phyloP scores from a whole-genome alignment of 2,797 vertebrate genomes.

The Alca torda region DNA sequence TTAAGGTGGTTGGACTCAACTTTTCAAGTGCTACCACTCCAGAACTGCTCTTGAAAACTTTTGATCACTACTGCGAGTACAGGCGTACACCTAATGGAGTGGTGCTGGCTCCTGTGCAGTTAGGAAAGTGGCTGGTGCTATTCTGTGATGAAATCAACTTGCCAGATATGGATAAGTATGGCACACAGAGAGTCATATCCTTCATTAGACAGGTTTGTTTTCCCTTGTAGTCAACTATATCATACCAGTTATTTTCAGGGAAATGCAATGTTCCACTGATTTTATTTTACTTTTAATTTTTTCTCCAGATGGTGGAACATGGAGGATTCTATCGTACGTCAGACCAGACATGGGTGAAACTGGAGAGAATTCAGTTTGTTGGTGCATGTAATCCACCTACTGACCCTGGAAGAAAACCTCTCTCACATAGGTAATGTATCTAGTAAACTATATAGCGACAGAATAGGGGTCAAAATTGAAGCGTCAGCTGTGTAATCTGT shows the following conservation, averaged over 20 bases:
- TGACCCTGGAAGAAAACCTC: slow-evolving; percentile 96
- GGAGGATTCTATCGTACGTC: slow-evolving; percentile 98
- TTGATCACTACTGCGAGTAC: slow-evolving; percentile 99
- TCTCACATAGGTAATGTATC: slow-evolving; percentile 88
- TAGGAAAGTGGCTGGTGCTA: slow-evolving; percentile 97
- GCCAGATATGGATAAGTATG: slow-evolving; percentile 99
- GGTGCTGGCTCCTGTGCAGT: slow-evolving; percentile 92
- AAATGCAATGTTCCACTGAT: not conserved
- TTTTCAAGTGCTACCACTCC: slow-evolving; percentile 98
- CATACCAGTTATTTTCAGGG: not conserved
- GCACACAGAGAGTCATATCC: slow-evolving; percentile 98
- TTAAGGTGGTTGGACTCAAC: slow-evolving; percentile 96
- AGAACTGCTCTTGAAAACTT: slow-evolving; percentile 96
- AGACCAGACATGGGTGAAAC: slow-evolving; percentile 98
- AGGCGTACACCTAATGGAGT: slow-evolving; percentile 94
- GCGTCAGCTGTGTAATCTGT: not conserved
- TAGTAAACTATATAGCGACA: not conserved
- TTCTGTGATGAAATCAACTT: slow-evolving; percentile 99
- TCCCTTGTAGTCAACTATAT: not conserved
- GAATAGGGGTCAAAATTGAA: not conserved
- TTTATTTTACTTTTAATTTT: not conserved
- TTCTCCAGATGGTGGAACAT: slow-evolving; percentile 94
- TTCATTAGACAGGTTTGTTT: slow-evolving; percentile 93
- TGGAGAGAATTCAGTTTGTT: slow-evolving; percentile 99
- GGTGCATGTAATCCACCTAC: slow-evolving; percentile 98